phyloP scores from a whole-genome alignment of 2,797 vertebrate genomes.

The Myoxocephalus aenaeus region DNA sequence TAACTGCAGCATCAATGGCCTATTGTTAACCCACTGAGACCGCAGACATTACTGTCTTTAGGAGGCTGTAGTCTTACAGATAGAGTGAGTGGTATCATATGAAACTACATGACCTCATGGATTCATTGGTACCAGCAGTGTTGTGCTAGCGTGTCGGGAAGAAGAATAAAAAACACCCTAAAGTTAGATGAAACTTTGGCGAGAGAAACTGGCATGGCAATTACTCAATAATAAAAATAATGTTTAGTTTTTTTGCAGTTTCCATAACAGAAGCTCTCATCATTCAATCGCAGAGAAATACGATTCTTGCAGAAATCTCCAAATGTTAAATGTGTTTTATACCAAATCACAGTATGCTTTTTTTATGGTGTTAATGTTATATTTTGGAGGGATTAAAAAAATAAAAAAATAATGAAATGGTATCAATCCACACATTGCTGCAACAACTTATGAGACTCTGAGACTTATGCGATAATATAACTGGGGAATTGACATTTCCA shows the following conservation, averaged over 20 bases:
- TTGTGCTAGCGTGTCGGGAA: not conserved
- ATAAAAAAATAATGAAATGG: too few species aligned
- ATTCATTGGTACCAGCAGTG: not conserved
- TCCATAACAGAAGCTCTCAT: too few species aligned
- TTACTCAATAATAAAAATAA: not conserved
- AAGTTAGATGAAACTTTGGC: not conserved
- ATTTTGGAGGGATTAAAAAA: too few species aligned
- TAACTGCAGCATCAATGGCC: not conserved
- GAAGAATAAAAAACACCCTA: not conserved
- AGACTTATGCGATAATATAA: not conserved
- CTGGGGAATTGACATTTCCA: not conserved
- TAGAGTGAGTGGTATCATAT: not conserved
- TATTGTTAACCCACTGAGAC: not conserved
- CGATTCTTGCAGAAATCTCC: too few species aligned
- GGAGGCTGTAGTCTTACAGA: not conserved
- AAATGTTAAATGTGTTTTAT: too few species aligned
- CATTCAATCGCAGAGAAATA: too few species aligned
- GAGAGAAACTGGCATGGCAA: not conserved
- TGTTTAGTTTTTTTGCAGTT: too few species aligned
- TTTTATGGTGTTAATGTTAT: too few species aligned
- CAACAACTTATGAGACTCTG: not conserved
- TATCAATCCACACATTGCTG: not conserved
- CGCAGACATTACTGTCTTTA: not conserved
- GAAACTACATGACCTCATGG: not conserved
- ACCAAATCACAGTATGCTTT: too few species aligned